Evolutionary conservation across 1,140 invertebrate genomes (phyloP), one percentile per base, ranked within the genome.

Genomic region (Carcinoscorpius rotundicauda): DNA sequence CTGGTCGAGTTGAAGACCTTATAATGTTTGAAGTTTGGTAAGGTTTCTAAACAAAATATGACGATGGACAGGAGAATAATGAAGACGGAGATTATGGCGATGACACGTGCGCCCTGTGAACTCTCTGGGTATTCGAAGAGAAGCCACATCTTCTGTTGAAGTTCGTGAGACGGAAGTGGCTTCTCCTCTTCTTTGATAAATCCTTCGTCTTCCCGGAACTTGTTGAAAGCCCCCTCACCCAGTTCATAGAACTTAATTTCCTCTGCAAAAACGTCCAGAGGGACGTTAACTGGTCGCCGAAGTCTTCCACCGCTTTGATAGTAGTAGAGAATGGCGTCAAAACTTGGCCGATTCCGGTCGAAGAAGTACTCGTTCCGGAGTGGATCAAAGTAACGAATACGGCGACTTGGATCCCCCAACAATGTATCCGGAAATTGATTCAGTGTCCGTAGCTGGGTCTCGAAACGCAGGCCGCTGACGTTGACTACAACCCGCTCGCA

Each of bases 221-320:
- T 97, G 81, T 95, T 96, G 77, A 93, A 95, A 73, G 93, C 94
- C 79, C 90, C 83, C 81, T 97, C 94, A 76, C 94, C 95, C 76
- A 97, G 85, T 81, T 98, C 93, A 83, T 97, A 98, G 82, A 98
- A 98, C 81, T 97, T 97, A 79, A 99, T 96, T 81, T 98, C 95
- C 79, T 97, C 92, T 71, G 92, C 91, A 82, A 97, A 98, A 74
- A 97, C 91, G 82, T 97, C 93, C 75, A 98, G 85, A 69, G 97
- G 97, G 71, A 99, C 95, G 81, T 98, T 97, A 75, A 97, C 93
- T 64, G 97, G 96, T 74, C 96, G 85, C 72, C 94, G 85, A 69
- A 99, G 85, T 73, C 95, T 84, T 67, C 97, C 97, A 69, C 95
- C 89, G 78, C 94, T 98, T 81, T 99, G 97, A 81, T 99, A 99